Evolutionary conservation across 2,888 invertebrate genomes (phyloP).

Genomic region (Polyommatus icarus): DNA sequence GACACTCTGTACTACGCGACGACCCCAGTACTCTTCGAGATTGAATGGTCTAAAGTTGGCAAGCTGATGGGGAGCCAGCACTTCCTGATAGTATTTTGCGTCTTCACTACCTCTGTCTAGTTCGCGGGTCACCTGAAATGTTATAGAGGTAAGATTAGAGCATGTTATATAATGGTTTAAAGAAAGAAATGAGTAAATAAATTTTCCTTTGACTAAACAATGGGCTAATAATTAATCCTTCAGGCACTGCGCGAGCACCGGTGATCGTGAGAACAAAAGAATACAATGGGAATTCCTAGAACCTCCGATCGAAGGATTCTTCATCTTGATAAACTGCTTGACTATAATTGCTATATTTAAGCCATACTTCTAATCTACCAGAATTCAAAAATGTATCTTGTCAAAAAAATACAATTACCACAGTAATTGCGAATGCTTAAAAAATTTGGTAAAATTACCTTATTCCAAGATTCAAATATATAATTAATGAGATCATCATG

Average conservation of each 20-base stretch:
- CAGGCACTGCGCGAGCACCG: no score
- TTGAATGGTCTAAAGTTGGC: constrained; percentile 89
- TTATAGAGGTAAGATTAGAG: constrained; percentile 32
- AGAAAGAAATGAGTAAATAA: not conserved
- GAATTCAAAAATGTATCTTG: no score
- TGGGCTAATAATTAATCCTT: no score
- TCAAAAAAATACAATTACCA: not conserved
- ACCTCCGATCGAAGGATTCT: no score
- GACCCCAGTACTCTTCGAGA: constrained; percentile 88
- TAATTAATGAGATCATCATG: constrained; percentile 91
- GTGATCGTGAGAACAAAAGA: no score
- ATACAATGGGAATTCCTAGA: no score
- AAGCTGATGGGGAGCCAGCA: constrained; percentile 77
- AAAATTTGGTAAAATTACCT: constrained; percentile 61
- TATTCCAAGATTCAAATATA: constrained; percentile 88
- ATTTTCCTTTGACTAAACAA: not conserved
- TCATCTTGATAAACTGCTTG: no score
- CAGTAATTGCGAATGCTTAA: not conserved
- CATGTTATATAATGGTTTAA: not conserved
- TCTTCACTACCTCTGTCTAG: constrained; percentile 77
- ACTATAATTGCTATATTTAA: no score
- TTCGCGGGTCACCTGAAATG: constrained; percentile 77
- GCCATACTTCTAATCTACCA: no score
- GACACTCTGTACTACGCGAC: constrained; percentile 84
- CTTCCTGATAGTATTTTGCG: constrained; percentile 84